Percentiles rank a stretch among this genome's conserved stretches.
Evolutionary conservation across 2,888 invertebrate species (phyloP).

Genomic region (Patella caerulea): DNA sequence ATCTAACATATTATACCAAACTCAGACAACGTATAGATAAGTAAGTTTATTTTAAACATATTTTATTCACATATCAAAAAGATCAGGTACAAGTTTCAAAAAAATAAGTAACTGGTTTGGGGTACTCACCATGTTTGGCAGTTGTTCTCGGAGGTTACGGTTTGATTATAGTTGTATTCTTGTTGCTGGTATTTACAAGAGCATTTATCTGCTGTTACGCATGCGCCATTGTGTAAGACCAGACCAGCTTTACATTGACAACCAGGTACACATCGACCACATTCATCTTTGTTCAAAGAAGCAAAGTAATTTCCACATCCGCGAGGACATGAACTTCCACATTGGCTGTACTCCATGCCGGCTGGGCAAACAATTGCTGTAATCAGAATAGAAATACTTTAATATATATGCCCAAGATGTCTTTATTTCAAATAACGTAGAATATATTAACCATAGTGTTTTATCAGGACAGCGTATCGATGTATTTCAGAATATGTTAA

Average conservation of each 20-base stretch:
- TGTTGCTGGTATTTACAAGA: slow-evolving; percentile 39
- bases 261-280: slow-evolving; percentile 27
- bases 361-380: slow-evolving; percentile 26
- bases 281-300: slow-evolving; percentile 19
- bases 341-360: slow-evolving; percentile 28
- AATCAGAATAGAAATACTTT: neutral
- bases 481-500: neutral
- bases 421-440: too few species aligned
- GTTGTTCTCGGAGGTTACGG: slow-evolving; percentile 3
- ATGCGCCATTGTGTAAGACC: slow-evolving; percentile 39
- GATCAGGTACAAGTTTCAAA: too few species aligned
- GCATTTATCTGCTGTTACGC: slow-evolving; percentile 40
- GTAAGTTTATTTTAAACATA: too few species aligned
- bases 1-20: too few species aligned
- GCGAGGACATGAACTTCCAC: slow-evolving; percentile 25
- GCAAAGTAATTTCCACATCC: slow-evolving; percentile 25
- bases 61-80: too few species aligned
- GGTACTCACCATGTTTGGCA: slow-evolving; percentile 27
- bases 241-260: slow-evolving; percentile 31
- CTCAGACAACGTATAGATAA: too few species aligned
- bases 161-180: slow-evolving; percentile 14
- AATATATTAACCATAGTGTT: too few species aligned
- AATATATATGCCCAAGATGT: too few species aligned
- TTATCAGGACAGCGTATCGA: too few species aligned
- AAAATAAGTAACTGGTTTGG: too few species aligned